Evolutionary conservation across 1,140 invertebrate genomes (phyloP), one percentile per base, ranked within the genome.

Genomic region (Ganaspis sp.): DNA sequence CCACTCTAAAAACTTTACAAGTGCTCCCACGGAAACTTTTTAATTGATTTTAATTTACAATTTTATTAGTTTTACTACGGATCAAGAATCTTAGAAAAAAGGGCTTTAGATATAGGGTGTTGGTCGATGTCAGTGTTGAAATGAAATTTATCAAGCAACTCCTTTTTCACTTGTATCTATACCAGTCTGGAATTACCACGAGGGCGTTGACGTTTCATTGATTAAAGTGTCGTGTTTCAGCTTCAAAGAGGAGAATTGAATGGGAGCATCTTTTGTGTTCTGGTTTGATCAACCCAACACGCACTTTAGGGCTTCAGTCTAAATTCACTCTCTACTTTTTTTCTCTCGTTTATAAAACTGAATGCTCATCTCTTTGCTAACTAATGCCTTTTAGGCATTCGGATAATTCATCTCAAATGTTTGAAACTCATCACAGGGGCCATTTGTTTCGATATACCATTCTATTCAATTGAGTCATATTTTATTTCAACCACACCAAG

Each of bases 171-270:
- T 64, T 64, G 58, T 64, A 64, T 64, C 58, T 64, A n/a, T n/a
- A 29, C 21, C 58, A 64, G 58, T n/a, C 23, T 29, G 58, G 23
- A 64, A 64, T 64, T 29, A 64, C 58, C 58, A 64, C 26, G 58
- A 64, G 58, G 58, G 26, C 58, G 58, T 64, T 12, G 21, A 64
- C 58, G 26, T 64, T 64, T 64, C 58, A 64, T 64, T 64, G 58
- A 64, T 64, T 64, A 64, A 64, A 64, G 58, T 64, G 23, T 64
- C 58, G 58, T 29, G 58, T 64, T 64, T 64, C 58, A 64, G 23
- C 58, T 64, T 26, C 58, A 64, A 64, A 29, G 58, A 29, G 58
- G 4, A 29, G 26, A 64, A 64, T 64, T 64, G 3, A 64, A 64
- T 29, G 58, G 21, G n/a, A 64, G 58, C 23, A 64, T 29, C 58